phyloP scores from a whole-genome alignment of 1,140 invertebrate species.

The Magallana ariakensis region DNA sequence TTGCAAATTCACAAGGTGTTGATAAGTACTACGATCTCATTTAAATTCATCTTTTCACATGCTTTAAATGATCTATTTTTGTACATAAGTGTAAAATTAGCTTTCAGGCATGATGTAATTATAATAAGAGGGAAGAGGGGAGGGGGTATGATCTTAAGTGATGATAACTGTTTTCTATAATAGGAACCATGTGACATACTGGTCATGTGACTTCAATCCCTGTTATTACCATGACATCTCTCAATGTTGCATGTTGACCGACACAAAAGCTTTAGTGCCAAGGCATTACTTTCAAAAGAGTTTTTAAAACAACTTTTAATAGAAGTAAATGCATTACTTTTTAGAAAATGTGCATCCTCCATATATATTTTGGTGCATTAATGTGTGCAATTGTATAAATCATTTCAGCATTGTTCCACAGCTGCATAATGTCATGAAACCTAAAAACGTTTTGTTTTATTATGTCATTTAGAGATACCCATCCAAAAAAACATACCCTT shows the following conservation, averaged over 20 bases:
- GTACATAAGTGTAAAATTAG: not conserved
- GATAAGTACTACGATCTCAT: conserved; percentile 14
- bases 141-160: too few relatives aligned
- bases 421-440: conserved; percentile 8
- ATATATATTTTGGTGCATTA: conserved; percentile 14
- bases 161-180: too few relatives aligned
- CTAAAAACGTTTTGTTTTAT: not conserved
- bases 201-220: too few relatives aligned
- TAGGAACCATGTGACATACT: too few relatives aligned
- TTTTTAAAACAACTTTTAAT: not conserved
- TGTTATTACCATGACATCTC: too few relatives aligned
- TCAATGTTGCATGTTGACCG: not conserved
- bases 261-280: conserved; percentile 17
- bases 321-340: not conserved
- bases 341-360: not conserved
- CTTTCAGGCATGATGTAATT: not conserved
- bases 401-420: not conserved
- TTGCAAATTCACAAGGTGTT: not conserved
- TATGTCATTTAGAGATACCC: not conserved
- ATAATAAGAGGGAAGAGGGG: not conserved
- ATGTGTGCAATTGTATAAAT: conserved; percentile 12
- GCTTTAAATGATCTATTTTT: conserved; percentile 33
- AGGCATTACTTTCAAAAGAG: not conserved
- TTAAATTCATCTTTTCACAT: not conserved
- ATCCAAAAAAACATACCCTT: not conserved